Conservation (phyloP, 2,113 vertebrate species). For the Xenopus borealis region DNA sequence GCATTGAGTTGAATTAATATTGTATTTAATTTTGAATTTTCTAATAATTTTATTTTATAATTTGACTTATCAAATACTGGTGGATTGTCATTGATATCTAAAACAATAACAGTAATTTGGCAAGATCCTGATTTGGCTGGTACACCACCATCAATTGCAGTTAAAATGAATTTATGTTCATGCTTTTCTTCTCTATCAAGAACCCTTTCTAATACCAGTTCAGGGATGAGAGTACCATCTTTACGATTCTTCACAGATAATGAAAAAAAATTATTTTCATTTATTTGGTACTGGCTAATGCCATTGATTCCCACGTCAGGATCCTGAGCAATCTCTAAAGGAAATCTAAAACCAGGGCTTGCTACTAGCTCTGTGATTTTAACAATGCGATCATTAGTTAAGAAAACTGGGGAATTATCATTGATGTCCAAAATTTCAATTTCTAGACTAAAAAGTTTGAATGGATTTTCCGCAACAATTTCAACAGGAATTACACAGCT, state of each 20-base stretch:
- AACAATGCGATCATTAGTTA: conserved; percentile 67
- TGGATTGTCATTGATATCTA: conserved; percentile 64
- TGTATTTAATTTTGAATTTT: conserved; percentile 52
- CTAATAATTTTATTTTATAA: conserved; percentile 53
- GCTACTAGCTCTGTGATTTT: conserved; percentile 69
- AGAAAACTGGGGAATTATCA: conserved; percentile 76
- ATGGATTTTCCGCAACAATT: conserved; percentile 57
- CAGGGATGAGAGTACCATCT: conserved; percentile 64
- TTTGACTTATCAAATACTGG: conserved; percentile 58
- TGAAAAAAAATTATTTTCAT: conserved; percentile 67
- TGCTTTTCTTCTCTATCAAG: conserved; percentile 60
- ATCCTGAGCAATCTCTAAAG: conserved; percentile 71
- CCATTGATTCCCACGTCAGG: conserved; percentile 71
- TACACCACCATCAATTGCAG: conserved; percentile 55
- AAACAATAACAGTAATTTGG: conserved; percentile 52
- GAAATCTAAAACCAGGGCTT: conserved; percentile 61
- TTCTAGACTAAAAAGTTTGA: conserved; percentile 63
- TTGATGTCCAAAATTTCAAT: conserved; percentile 79
- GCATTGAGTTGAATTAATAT: conserved; percentile 56
- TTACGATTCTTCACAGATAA: conserved; percentile 65
- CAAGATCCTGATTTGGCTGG: conserved; percentile 49
- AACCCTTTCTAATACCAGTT: conserved; percentile 67
- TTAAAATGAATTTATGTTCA: conserved; percentile 54
- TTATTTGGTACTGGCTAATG: conserved; percentile 67
- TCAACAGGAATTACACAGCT: conserved; percentile 27